Conservation (phyloP, 2,888 invertebrate genomes). For the Flabesymbios commensalis region DNA sequence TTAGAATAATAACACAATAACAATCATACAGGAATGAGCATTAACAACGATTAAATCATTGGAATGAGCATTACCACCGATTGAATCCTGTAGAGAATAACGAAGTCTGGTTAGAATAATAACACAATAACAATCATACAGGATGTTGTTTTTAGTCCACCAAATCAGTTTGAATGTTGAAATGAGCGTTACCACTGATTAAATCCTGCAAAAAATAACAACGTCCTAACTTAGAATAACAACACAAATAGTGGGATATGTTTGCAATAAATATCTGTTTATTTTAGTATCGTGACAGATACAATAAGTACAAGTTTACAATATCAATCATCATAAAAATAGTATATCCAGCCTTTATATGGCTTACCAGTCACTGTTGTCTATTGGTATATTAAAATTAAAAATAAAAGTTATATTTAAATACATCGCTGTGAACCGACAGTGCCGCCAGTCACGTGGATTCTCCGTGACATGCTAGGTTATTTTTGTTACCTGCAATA, state of each 20-base stretch:
- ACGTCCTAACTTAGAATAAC: not conserved
- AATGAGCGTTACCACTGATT: constrained; percentile 49
- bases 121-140: constrained; percentile 48
- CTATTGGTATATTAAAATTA: too few relatives aligned
- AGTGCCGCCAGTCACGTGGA: too few relatives aligned
- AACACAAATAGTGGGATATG: not conserved
- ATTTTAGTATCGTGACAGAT: too few relatives aligned
- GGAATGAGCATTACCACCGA: constrained; percentile 48
- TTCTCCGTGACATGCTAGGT: too few relatives aligned
- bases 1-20: constrained; percentile 25
- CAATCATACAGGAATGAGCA: constrained; percentile 48
- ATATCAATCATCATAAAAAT: too few relatives aligned
- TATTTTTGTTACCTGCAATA: constrained; percentile 39
- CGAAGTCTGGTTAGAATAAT: not conserved
- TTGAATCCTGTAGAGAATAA: constrained; percentile 44
- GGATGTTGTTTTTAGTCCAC: constrained; percentile 25
- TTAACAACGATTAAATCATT: not conserved
- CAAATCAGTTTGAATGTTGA: not conserved
- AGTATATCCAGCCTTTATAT: too few relatives aligned
- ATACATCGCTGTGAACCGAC: too few relatives aligned
- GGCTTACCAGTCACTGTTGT: too few relatives aligned
- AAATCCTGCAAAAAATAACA: constrained; percentile 43
- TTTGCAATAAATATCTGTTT: too few relatives aligned
- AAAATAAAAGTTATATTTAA: too few relatives aligned
- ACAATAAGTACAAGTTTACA: too few relatives aligned